phyloP scores from a whole-genome alignment of 2,888 invertebrate genomes.

The Formica aserva region DNA sequence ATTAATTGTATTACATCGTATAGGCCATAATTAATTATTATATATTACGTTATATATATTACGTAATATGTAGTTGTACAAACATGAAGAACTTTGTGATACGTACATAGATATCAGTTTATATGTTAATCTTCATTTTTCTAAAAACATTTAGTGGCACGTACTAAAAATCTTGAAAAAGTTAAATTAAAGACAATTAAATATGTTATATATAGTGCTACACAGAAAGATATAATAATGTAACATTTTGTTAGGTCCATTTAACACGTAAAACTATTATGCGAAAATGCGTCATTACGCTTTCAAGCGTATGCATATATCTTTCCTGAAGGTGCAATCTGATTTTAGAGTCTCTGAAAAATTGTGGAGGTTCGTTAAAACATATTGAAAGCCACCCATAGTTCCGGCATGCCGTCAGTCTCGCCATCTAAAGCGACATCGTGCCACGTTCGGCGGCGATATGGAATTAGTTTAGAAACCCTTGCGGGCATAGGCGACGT shows the following conservation, averaged over 20 bases:
- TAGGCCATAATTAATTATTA: neutral
- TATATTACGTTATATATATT: neutral
- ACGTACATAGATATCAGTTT: neutral
- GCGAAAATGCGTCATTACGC: slow-evolving; percentile 35
- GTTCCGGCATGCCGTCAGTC: slow-evolving; percentile 57
- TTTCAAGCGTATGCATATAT: neutral
- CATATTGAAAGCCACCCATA: slow-evolving; percentile 58
- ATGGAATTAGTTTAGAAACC: slow-evolving; percentile 68
- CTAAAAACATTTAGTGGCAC: neutral
- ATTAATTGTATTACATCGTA: neutral
- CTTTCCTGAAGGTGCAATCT: slow-evolving; percentile 47
- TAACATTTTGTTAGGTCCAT: neutral
- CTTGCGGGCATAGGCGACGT: slow-evolving; percentile 56
- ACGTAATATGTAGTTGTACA: neutral
- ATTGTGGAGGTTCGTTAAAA: slow-evolving; percentile 40
- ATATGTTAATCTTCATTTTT: slow-evolving; percentile 5
- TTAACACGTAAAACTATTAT: slow-evolving; percentile 27
- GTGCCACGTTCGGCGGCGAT: slow-evolving; percentile 65
- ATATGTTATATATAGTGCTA: neutral
- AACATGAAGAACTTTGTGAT: slow-evolving; percentile 9
- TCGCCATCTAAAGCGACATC: slow-evolving; percentile 50
- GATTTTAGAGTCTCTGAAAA: slow-evolving; percentile 31
- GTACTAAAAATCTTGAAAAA: neutral
- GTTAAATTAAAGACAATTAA: slow-evolving; percentile 18
- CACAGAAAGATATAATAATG: neutral